phyloP scores from a whole-genome alignment of 1,140 invertebrate genomes.

The Amyelois transitella region DNA sequence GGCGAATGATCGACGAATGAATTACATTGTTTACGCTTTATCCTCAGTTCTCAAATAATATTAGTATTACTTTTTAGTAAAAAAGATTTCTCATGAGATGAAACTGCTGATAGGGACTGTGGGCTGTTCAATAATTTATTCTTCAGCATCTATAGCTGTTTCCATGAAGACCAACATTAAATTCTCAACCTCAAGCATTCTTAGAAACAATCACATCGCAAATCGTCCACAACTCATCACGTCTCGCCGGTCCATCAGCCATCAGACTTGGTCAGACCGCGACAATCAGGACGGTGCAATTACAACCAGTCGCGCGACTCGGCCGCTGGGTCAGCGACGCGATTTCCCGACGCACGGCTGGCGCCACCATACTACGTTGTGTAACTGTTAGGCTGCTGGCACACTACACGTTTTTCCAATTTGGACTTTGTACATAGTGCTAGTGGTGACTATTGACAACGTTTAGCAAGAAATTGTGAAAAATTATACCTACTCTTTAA shows the following conservation, averaged over 20 bases:
- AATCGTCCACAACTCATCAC: conserved; percentile 17
- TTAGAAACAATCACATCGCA: neutral
- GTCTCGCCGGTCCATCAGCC: conserved; percentile 38
- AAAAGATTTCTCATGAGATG: no score
- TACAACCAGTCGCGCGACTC: conserved; percentile 48
- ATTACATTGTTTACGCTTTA: no score
- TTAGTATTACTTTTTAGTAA: no score
- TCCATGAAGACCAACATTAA: no score
- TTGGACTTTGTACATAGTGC: neutral
- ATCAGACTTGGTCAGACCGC: conserved; percentile 21
- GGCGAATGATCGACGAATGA: no score
- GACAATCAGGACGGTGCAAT: conserved; percentile 66
- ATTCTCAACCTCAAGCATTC: neutral
- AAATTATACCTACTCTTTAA: no score
- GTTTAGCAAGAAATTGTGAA: no score
- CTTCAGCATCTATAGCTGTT: no score
- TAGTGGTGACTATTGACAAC: no score
- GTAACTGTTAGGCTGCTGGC: conserved; percentile 28
- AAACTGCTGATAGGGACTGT: no score
- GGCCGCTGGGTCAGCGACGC: conserved; percentile 58
- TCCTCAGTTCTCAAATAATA: no score
- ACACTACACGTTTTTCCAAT: neutral
- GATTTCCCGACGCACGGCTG: conserved; percentile 61
- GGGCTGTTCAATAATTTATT: no score
- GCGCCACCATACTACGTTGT: conserved; percentile 54